Evolutionary conservation across 2,888 invertebrate genomes (phyloP), one percentile per base, ranked within the genome.

Genomic region (Epiperipatus broadwayi): DNA sequence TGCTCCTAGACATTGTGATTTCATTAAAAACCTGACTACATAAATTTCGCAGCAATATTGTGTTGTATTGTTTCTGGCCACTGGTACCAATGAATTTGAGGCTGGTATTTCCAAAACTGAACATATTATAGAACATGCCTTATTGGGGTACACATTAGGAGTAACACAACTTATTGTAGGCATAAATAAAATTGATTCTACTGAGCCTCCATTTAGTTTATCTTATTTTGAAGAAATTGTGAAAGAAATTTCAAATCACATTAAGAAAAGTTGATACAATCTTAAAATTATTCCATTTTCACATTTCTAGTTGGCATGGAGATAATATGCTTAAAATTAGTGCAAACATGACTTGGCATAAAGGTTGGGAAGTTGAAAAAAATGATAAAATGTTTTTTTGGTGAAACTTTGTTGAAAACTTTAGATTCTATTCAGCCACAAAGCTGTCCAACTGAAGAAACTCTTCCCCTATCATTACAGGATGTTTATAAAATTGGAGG

Each of bases 1-100:
- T 64, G 97, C 97, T 49, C 97, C 97, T 48, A 97, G 97, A 57
- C 97, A 97, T 73, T 80, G 97, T 72, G 95, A 97, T 85, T 97
- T 97, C 77, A 97, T 97, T 71, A 97, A 97, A 71, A 97, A 97
- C 89, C 97, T 97, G 97, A 97, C 97, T 65, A 97, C 95, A 52
- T 95, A 95, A 64, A 67, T 69, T 2, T 69, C 68, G 38, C 66
- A 66, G 66, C 95, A 95, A 53, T 95, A 97, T 68, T 93, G 93
- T 65, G 97, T 95, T 51, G 91, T 97, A 50, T 67, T 97, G 53
- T 89, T 97, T 59, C 93, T 97, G 44, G 95, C 95, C 55, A 93
- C 93, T 53, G 93, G 93, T 75, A 85, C 84, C 55, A 93, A 93
- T 65, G 97, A 97, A 69, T 97, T 95, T 66, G 95, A 97, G 65